Conservation (phyloP, 2,113 vertebrate species). For the Heloderma charlesbogerti region DNA sequence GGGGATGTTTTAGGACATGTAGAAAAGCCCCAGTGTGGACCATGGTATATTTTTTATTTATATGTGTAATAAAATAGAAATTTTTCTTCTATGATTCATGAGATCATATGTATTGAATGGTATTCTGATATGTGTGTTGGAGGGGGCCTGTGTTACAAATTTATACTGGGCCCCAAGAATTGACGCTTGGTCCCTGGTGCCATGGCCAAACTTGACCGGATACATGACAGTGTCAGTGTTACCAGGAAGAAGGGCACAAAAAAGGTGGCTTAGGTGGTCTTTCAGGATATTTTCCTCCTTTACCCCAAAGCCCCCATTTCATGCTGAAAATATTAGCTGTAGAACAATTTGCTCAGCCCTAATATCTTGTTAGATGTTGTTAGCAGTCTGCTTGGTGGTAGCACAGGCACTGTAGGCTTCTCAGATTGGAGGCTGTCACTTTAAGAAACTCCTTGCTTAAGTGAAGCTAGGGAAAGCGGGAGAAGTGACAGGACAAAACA, state of each 20-base stretch:
- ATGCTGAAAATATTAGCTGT: neutral
- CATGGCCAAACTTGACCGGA: neutral
- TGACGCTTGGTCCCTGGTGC: neutral
- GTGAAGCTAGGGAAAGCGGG: too few relatives aligned
- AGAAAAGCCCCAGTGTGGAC: too few relatives aligned
- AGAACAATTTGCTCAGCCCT: neutral
- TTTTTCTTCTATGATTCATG: too few relatives aligned
- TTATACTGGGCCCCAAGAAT: neutral
- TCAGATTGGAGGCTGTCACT: too few relatives aligned
- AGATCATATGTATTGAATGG: neutral
- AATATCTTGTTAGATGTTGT: neutral
- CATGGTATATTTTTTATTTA: too few relatives aligned
- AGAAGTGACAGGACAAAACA: too few relatives aligned
- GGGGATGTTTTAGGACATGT: too few relatives aligned
- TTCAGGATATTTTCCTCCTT: neutral
- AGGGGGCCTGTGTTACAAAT: neutral
- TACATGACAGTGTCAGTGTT: neutral
- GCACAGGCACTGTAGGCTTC: too few relatives aligned
- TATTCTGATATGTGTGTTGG: neutral
- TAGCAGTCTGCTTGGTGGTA: too few relatives aligned
- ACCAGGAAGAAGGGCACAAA: neutral
- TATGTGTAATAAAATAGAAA: too few relatives aligned
- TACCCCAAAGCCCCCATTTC: neutral
- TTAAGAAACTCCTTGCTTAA: too few relatives aligned
- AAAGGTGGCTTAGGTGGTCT: neutral